phyloP scores from a whole-genome alignment of 2,113 vertebrate species.

The Haemorhous mexicanus region DNA sequence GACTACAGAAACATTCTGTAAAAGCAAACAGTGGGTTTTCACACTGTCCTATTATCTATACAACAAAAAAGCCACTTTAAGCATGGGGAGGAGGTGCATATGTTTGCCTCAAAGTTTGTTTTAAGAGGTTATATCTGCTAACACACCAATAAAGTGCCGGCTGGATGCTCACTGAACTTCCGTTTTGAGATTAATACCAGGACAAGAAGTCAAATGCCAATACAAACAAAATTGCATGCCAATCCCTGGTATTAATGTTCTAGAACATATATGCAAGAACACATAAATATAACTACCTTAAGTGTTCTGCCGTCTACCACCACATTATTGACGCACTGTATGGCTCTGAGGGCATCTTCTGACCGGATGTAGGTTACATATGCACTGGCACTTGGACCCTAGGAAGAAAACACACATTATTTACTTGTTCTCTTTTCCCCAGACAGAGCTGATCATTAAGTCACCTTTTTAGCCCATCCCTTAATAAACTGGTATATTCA shows the following conservation, averaged over 20 bases:
- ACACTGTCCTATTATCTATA: neutral
- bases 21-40: neutral
- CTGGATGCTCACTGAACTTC: neutral
- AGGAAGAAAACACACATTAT: slow-evolving; percentile 9
- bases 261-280: neutral
- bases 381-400: slow-evolving; percentile 98
- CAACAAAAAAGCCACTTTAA: neutral
- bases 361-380: slow-evolving; percentile 98
- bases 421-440: neutral
- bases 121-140: neutral
- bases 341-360: slow-evolving; percentile 98
- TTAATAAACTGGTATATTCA: neutral
- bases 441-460: neutral
- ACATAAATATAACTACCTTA: slow-evolving; percentile 79
- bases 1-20: neutral
- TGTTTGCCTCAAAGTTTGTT: neutral
- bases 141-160: neutral
- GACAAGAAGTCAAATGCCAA: neutral
- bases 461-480: neutral
- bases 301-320: slow-evolving; percentile 98
- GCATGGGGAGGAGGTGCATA: neutral
- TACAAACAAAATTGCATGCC: neutral
- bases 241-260: neutral
- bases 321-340: slow-evolving; percentile 99
- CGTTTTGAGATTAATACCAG: neutral